phyloP scores from a whole-genome alignment of 2,797 vertebrate species.

The Bufotes viridis region DNA sequence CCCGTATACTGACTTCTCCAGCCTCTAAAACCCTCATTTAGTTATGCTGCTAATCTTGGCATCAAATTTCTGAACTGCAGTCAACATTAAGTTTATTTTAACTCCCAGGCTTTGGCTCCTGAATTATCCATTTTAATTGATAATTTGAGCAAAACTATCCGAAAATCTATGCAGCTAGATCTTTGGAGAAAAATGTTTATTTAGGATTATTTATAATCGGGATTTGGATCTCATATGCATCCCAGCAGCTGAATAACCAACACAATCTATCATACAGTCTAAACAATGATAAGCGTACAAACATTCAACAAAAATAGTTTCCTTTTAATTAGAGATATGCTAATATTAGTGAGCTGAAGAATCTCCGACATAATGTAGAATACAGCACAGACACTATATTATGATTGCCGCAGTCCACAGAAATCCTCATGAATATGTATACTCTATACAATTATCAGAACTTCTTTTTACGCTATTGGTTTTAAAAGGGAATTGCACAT shows the following conservation, averaged over 20 bases:
- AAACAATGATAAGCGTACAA: slow-evolving; percentile 39
- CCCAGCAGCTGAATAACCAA: slow-evolving; percentile 38
- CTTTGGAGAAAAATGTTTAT: slow-evolving; percentile 22
- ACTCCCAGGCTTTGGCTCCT: not conserved
- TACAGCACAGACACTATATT: not conserved
- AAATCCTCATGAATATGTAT: not conserved
- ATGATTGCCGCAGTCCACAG: not conserved
- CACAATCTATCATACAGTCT: slow-evolving; percentile 24
- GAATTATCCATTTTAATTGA: slow-evolving; percentile 12
- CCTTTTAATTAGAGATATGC: slow-evolving; percentile 48
- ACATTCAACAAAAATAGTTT: slow-evolving; percentile 36
- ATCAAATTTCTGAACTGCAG: not conserved
- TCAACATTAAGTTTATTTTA: not conserved
- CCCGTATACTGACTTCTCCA: no score
- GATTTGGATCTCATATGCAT: slow-evolving; percentile 27
- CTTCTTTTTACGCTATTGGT: not conserved
- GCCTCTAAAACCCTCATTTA: no score
- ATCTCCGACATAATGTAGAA: not conserved
- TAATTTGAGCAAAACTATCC: not conserved
- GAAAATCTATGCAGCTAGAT: slow-evolving; percentile 22
- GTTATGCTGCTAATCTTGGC: not conserved
- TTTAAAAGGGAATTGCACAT: not conserved
- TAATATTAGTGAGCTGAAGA: slow-evolving; percentile 5
- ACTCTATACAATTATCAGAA: not conserved
- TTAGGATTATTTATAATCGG: slow-evolving; percentile 43